phyloP scores from a whole-genome alignment of 2,888 invertebrate species.

The Rhodophaea formosa region DNA sequence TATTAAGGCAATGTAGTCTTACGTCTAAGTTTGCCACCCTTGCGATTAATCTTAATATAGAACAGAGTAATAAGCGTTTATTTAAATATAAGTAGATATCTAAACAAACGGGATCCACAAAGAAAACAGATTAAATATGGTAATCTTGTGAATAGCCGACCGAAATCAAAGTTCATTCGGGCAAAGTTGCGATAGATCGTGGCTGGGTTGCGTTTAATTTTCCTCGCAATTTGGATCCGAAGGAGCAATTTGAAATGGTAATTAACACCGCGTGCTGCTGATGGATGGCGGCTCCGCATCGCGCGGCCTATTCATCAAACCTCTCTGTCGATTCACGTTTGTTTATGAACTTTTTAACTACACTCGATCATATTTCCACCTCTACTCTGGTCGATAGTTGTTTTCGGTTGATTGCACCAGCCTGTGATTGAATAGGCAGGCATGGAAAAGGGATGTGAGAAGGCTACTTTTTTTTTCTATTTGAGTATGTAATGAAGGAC shows the following conservation, averaged over 20 bases:
- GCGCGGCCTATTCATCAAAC: conserved; percentile 48
- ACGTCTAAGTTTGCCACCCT: not conserved
- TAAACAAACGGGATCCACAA: not conserved
- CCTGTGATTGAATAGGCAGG: too few species aligned
- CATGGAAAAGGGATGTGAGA: too few species aligned
- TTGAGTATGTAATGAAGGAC: too few species aligned
- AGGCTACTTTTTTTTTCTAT: too few species aligned
- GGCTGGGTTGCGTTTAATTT: conserved; percentile 47
- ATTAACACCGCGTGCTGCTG: conserved; percentile 57
- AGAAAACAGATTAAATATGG: conserved; percentile 16
- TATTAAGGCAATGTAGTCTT: not conserved
- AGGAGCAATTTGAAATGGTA: conserved; percentile 66
- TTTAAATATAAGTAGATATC: not conserved
- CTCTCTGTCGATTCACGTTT: conserved; percentile 38
- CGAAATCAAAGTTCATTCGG: conserved; percentile 17
- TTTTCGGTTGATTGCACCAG: too few species aligned
- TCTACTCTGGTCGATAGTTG: too few species aligned
- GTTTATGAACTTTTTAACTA: conserved; percentile 36
- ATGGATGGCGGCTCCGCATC: conserved; percentile 50
- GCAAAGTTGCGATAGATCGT: conserved; percentile 19
- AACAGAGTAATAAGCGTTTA: not conserved
- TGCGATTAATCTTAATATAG: not conserved
- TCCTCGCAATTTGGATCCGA: conserved; percentile 50
- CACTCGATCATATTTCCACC: conserved; percentile 17
- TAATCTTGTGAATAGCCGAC: conserved; percentile 10